Evolutionary conservation across 1,140 invertebrate species (phyloP).

Genomic region (Ganaspis sp.): DNA sequence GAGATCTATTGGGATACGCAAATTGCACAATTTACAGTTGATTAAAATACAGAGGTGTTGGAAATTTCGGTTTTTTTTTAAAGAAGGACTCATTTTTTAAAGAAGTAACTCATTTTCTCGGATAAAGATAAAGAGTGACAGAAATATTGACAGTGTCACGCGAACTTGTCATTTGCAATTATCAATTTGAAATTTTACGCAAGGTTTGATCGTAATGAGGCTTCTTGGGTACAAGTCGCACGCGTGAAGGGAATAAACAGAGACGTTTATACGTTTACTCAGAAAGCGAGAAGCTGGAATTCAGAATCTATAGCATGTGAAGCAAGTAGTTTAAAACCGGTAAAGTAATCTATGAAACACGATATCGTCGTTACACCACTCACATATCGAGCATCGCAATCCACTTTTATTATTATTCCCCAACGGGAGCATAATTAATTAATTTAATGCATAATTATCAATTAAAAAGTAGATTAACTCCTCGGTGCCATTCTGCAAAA

Average conservation of each 20-base stretch:
- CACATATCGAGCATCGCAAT: background rate
- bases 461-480: constrained; percentile 17
- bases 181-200: constrained; percentile 14
- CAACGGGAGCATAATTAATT: constrained; percentile 10
- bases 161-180: constrained; percentile 2
- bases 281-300: constrained; percentile 9
- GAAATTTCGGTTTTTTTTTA: background rate
- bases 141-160: background rate
- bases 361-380: constrained; percentile 15
- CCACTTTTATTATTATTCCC: constrained; percentile 11
- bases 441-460: constrained; percentile 24
- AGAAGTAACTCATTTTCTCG: background rate
- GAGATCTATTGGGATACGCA: too few species aligned
- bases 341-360: constrained; percentile 7
- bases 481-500: background rate
- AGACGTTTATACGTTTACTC: constrained; percentile 9
- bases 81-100: too few species aligned
- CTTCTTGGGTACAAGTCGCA: constrained; percentile 4
- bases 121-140: background rate
- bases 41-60: background rate
- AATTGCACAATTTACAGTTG: background rate
- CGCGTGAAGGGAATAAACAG: constrained; percentile 13
- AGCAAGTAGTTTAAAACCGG: constrained; percentile 22
- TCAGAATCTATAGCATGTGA: constrained; percentile 2
- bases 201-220: background rate